A percentile compares a stretch with the other conserved stretches of the same genome.
Conservation (phyloP, 1,140 invertebrate genomes). For the Leptinotarsa texana region DNA sequence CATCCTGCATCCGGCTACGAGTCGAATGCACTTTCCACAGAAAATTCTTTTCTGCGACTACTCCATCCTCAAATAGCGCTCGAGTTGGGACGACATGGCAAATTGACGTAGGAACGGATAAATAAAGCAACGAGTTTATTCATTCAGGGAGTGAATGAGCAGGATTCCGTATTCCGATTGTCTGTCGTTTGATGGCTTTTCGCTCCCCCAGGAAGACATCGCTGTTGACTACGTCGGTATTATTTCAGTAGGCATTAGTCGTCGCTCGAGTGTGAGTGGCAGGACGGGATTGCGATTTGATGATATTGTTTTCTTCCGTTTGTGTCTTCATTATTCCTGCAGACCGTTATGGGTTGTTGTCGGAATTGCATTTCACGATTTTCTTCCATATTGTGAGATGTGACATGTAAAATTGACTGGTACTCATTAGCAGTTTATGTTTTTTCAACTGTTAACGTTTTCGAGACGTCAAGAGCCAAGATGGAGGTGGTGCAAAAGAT, state of each 20-base stretch:
- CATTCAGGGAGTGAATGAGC: constrained; percentile 31
- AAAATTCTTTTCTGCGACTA: not conserved
- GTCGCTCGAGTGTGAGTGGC: not conserved
- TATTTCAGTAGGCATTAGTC: constrained; percentile 8
- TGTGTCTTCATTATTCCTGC: too few species aligned
- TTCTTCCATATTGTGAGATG: too few species aligned
- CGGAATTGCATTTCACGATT: too few species aligned
- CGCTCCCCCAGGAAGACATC: constrained; percentile 24
- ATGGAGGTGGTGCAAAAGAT: too few species aligned
- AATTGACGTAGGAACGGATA: constrained; percentile 35
- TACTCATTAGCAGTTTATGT: too few species aligned
- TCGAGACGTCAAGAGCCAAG: too few species aligned
- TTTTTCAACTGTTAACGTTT: too few species aligned
- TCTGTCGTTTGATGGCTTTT: constrained; percentile 31
- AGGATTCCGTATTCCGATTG: constrained; percentile 37
- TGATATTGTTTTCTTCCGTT: constrained; percentile 1
- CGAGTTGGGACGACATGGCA: constrained; percentile 21
- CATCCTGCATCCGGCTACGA: not conserved
- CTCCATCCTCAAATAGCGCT: constrained; percentile 8
- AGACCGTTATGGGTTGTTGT: too few species aligned
- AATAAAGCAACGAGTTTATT: constrained; percentile 32
- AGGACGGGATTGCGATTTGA: not conserved
- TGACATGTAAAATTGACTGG: too few species aligned
- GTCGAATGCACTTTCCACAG: constrained; percentile 18
- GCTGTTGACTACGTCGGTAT: constrained; percentile 2